Evolutionary conservation across 2,797 vertebrate genomes (phyloP), one percentile per base, ranked within the genome.

Genomic region (Gephyroberyx darwinii): DNA sequence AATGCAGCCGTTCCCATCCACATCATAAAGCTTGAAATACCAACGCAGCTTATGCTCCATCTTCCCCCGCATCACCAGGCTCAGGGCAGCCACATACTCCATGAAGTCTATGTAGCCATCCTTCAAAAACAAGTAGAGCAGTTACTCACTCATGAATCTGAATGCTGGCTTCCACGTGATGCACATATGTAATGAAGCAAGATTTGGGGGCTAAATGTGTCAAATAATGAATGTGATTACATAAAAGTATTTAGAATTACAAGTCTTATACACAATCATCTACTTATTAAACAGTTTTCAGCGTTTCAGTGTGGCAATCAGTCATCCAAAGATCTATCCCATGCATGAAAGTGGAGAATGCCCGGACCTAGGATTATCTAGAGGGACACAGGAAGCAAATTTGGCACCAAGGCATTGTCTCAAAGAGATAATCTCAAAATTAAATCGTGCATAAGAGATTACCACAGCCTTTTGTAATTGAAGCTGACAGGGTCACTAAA

Each of bases 1-100:
- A 2, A 98, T 97, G 91, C 96, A 97, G 86, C 96, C 96, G 0
- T 98, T 98, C 55, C 96, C 95, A 3, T 97, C 96, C 60, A 96
- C 96, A 30, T 98, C 96, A 33, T 98, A 98, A 12, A 98, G 95
- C 74, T 96, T 96, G 91, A 98, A 98, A 77, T 98, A 98, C 96
- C 96, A 98, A 51, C 96, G 93, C 65, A 98, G 75, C 57, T 97
- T 98, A 90, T 98, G 96, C 89, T 98, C 96, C 95, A 98, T 96
- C 89, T 97, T 98, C 12, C 96, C 96, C 16, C 96, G 89, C 88
- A 98, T 95, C 70, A 98, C 95, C 0, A 97, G 93, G 82, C 96
- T 97, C 72, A 98, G 94, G 4, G 96, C 96, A 0, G 96, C 96
- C 71, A 98, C 96, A 0, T 98, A 97, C 85, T 98, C 96, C 94